Conservation (phyloP, 2,888 invertebrate species). For the Acanthosepion lycidas region DNA sequence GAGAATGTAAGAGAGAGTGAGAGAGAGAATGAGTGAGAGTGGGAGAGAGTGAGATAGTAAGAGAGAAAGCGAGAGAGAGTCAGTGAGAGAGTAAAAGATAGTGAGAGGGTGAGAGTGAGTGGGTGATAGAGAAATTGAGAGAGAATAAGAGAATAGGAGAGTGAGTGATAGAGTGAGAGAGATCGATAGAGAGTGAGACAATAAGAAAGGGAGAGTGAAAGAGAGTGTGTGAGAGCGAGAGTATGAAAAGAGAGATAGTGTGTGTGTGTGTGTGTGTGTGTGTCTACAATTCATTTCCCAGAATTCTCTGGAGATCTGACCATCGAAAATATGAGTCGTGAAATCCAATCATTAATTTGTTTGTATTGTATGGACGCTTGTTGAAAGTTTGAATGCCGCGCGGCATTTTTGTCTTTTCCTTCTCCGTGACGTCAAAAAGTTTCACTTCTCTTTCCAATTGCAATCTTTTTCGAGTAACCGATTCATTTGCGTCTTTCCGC, state of each 20-base stretch:
- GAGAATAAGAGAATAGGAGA: no score
- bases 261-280: background rate
- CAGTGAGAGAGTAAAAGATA: no score
- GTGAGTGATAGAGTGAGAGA: no score
- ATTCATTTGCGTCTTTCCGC: background rate
- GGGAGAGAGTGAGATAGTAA: no score
- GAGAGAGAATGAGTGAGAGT: no score
- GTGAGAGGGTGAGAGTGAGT: no score
- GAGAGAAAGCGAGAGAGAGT: no score
- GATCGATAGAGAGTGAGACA: no score
- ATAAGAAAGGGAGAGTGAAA: background rate
- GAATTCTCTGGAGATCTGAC: background rate
- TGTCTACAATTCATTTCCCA: background rate
- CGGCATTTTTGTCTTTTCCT: background rate
- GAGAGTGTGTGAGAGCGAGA: no score
- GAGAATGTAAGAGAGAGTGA: no score
- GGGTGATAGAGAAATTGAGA: no score
- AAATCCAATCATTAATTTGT: background rate
- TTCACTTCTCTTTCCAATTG: background rate
- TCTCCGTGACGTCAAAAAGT: background rate
- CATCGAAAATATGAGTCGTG: background rate
- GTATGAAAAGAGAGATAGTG: no score
- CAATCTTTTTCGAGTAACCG: background rate
- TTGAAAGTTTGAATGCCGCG: background rate
- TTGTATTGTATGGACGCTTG: background rate